Conservation (phyloP, 2,797 vertebrate genomes). For the Mycteria americana region DNA sequence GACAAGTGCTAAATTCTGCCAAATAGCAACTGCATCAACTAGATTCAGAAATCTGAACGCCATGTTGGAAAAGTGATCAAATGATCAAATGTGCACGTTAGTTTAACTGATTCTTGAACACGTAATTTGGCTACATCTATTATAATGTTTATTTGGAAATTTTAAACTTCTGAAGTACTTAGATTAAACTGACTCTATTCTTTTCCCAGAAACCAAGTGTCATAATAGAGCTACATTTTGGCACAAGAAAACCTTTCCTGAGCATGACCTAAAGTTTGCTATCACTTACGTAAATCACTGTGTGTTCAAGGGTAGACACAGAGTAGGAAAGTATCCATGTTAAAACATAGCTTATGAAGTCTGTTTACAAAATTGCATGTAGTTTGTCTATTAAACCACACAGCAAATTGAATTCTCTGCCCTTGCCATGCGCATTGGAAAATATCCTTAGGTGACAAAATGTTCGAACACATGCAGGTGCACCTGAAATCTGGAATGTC, state of each 20-base stretch:
- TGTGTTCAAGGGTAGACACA: neutral
- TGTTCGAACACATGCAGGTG: neutral
- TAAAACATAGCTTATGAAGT: neutral
- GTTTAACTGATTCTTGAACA: neutral
- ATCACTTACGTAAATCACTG: neutral
- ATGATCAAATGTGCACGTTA: neutral
- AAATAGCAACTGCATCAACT: neutral
- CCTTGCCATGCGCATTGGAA: neutral
- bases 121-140: neutral
- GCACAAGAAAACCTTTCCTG: neutral
- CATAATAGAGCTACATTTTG: neutral
- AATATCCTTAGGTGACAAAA: neutral
- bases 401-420: neutral
- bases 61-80: neutral
- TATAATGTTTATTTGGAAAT: neutral
- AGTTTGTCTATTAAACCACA: neutral
- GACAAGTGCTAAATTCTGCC: neutral
- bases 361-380: neutral
- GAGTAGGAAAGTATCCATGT: neutral
- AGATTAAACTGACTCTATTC: neutral
- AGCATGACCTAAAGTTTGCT: neutral
- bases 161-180: neutral
- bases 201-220: neutral
- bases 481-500: neutral
- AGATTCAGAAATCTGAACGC: neutral